phyloP scores from a whole-genome alignment of 2,888 invertebrate species.

The Dynastes grantii region DNA sequence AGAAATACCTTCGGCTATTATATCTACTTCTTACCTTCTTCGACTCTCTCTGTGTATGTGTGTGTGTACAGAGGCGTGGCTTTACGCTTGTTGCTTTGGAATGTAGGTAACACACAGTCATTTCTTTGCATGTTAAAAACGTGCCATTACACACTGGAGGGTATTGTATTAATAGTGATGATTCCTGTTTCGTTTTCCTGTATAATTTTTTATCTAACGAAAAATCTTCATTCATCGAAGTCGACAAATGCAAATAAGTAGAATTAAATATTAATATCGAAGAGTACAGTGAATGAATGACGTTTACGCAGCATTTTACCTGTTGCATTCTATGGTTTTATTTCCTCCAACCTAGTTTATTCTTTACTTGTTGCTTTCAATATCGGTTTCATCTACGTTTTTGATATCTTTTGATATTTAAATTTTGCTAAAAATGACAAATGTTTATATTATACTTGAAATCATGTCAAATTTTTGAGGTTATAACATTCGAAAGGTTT shows the following conservation, averaged over 20 bases:
- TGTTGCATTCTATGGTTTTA: not conserved
- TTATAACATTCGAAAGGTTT: no score
- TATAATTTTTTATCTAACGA: not conserved
- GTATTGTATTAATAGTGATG: conserved; percentile 48
- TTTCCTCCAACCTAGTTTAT: not conserved
- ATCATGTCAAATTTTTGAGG: no score
- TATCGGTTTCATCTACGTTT: not conserved
- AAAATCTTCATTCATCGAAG: conserved; percentile 6
- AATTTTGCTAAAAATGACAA: not conserved
- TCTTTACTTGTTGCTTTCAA: not conserved
- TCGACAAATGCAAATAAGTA: not conserved
- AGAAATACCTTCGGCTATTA: conserved; percentile 22
- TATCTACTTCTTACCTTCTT: conserved; percentile 24
- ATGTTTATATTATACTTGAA: no score
- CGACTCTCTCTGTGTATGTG: not conserved
- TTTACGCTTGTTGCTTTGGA: conserved; percentile 60
- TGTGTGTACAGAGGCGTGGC: conserved; percentile 61
- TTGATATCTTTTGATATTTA: not conserved
- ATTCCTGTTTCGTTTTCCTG: conserved; percentile 20
- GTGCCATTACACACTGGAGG: conserved; percentile 11
- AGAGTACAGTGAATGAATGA: not conserved
- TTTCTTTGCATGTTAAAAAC: conserved; percentile 47
- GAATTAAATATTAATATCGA: not conserved
- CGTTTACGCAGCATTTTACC: conserved; percentile 1
- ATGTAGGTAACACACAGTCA: conserved; percentile 59